Evolutionary conservation across 2,797 vertebrate genomes (phyloP).

Genomic region (Gymnocypris eckloni): DNA sequence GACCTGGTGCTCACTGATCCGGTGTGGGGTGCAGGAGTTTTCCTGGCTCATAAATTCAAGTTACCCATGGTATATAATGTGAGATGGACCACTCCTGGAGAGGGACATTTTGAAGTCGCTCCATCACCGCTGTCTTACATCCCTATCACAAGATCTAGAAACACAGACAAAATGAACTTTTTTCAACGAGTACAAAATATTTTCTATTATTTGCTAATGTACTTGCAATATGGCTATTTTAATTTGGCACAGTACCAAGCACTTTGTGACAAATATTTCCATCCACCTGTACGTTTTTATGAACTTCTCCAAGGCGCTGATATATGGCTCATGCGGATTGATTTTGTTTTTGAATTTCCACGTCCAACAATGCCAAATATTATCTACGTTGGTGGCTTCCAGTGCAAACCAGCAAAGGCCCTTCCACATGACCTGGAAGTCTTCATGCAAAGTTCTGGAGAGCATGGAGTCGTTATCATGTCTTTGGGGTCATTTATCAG

Average conservation of each 20-base stretch:
- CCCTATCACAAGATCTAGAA: slow-evolving; percentile 20
- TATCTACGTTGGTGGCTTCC: slow-evolving; percentile 64
- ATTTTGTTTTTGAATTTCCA: slow-evolving; percentile 67
- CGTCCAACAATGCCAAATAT: slow-evolving; percentile 66
- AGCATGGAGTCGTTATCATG: slow-evolving; percentile 64
- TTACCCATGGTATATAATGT: slow-evolving; percentile 65
- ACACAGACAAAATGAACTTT: slow-evolving; percentile 45
- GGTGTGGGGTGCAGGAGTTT: slow-evolving; percentile 64
- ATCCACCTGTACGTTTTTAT: slow-evolving; percentile 28
- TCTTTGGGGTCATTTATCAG: slow-evolving; percentile 52
- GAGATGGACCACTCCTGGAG: slow-evolving; percentile 36
- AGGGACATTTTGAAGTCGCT: slow-evolving; percentile 43
- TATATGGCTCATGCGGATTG: slow-evolving; percentile 65
- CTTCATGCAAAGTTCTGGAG: slow-evolving; percentile 55
- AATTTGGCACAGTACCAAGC: slow-evolving; percentile 47
- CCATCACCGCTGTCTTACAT: slow-evolving; percentile 42
- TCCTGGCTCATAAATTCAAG: slow-evolving; percentile 71
- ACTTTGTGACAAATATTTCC: slow-evolving; percentile 51
- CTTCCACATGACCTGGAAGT: slow-evolving; percentile 56
- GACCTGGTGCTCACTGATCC: slow-evolving; percentile 75
- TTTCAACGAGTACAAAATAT: slow-evolving; percentile 32
- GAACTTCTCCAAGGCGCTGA: slow-evolving; percentile 54
- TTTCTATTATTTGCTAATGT: background rate
- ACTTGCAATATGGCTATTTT: background rate
- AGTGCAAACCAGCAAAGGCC: slow-evolving; percentile 55